A percentile compares a stretch with the other conserved stretches of the same genome.
These are phyloP conservation scores for Netelia fuscicornis DNA, from an alignment of 2,888 invertebrate species.

Conservation along the genomic window DNA sequence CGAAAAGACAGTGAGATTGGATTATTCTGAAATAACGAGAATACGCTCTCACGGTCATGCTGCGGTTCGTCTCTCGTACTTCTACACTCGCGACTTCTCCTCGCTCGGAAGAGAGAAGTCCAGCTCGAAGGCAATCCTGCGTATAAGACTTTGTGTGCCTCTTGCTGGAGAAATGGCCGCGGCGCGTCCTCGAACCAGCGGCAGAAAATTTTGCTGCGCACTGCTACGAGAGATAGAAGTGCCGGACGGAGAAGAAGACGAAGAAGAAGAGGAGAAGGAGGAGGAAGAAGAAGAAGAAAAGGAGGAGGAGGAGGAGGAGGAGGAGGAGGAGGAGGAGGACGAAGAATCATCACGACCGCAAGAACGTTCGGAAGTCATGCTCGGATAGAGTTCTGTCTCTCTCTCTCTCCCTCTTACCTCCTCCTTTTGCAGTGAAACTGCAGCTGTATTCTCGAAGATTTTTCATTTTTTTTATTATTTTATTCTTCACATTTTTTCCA, in stretches of 20 bases:
- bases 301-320: too few relatives aligned
- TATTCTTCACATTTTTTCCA: conserved; percentile 15
- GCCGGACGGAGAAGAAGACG: conserved; percentile 25
- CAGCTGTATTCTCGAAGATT: conserved; percentile 49
- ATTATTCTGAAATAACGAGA: conserved; percentile 66
- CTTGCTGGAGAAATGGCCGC: conserved; percentile 17
- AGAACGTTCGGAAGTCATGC: conserved; percentile 69
- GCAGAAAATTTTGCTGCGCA: conserved; percentile 55
- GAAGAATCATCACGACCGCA: conserved; percentile 66
- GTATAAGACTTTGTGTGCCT: conserved; percentile 52
- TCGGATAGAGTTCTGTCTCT: conserved; percentile 57
- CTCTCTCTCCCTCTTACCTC: neutral
- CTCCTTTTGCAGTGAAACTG: conserved; percentile 31
- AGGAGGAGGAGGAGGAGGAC: too few relatives aligned
- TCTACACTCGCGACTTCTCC: neutral
- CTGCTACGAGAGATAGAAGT: conserved; percentile 25
- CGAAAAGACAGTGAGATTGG: conserved; percentile 39
- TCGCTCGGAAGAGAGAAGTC: conserved; percentile 2
- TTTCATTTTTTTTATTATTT: too few relatives aligned
- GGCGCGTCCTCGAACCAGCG: conserved; percentile 47
- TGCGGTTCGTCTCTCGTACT: conserved; percentile 52
- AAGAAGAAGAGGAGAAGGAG: conserved; percentile 19
- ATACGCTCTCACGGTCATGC: conserved; percentile 68
- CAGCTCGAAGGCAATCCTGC: conserved; percentile 60
- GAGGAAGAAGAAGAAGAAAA: too few relatives aligned